Evolutionary conservation across 2,888 invertebrate genomes (phyloP), one percentile per base, ranked within the genome.

Genomic region (Lepidonotus clava): DNA sequence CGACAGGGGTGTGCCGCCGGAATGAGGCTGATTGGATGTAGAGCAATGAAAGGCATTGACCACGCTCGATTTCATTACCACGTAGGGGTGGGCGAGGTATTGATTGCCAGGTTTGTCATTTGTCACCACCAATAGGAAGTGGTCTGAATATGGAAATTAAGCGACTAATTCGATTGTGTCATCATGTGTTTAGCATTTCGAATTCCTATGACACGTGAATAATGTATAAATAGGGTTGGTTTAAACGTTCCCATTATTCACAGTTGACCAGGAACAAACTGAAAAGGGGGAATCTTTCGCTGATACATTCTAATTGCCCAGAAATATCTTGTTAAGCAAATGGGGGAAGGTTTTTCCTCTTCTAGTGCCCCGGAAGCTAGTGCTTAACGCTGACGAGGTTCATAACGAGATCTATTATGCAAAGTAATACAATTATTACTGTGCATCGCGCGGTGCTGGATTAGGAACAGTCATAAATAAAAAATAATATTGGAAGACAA

Each of bases 51-150:
- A 71, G 71, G 36, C 36, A 71, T 18, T n/a, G 38, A 38, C 71
- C 71, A 38, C 5, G 71, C 36, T 71, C 71, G 71, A 71, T 71
- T 71, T 71, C 71, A 71, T 71, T 71, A 71, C 71, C 71, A 38
- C 38, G 14, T 24, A 38, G 34, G 24, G 56, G n/a, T n/a, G 11
- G 38, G 71, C 11, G 14, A 4, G 71, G 71, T 71, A 71, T 71
- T 71, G 71, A 71, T 71, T 24, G 24, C 8, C 18, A 14, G 18
- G 36, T 34, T 71, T 38, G 71, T 71, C 71, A 38, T 71, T 71
- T 71, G 71, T 71, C 71, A 71, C 71, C 71, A 71, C 71, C 21
- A 36, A n/a, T 38, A 36, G 11, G 71, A 71, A 71, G 28, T n/a
- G 36, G 21, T 5, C 18, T 71, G 71, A 71, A 71, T 71, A 71